Percentiles rank a stretch among this genome's conserved stretches.
These are phyloP conservation scores for Salvelinus sp. DNA, from an alignment of 2,113 vertebrate genomes.

Conservation along the genomic window DNA sequence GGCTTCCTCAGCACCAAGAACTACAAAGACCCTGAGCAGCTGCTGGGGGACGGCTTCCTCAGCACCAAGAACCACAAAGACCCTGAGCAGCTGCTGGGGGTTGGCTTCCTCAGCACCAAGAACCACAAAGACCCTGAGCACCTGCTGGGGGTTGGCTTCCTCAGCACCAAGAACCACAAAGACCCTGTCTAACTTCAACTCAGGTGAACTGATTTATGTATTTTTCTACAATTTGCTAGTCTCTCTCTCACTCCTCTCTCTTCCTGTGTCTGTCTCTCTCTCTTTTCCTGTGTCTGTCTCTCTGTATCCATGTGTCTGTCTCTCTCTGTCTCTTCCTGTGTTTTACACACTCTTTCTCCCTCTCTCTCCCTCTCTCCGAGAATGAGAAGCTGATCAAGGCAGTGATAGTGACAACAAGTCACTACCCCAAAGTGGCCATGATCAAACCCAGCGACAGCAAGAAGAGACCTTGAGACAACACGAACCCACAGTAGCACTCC, in stretches of 20 bases:
- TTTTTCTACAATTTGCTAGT: not conserved
- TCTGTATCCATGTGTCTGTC: not conserved
- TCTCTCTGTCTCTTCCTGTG: not conserved
- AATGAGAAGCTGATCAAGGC: slow-evolving; percentile 98
- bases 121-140: too few relatives aligned
- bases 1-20: too few relatives aligned
- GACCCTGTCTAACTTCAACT: slow-evolving; percentile 89
- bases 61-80: too few relatives aligned
- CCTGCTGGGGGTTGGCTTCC: too few relatives aligned
- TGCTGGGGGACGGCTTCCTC: too few relatives aligned
- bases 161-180: too few relatives aligned
- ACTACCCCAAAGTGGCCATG: slow-evolving; percentile 97
- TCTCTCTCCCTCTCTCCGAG: too few relatives aligned
- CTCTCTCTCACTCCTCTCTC: not conserved
- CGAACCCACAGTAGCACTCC: too few relatives aligned
- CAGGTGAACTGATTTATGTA: slow-evolving; percentile 71
- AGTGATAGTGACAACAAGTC: slow-evolving; percentile 95
- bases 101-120: too few relatives aligned
- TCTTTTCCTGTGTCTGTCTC: not conserved
- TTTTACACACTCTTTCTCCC: not conserved
- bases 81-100: too few relatives aligned
- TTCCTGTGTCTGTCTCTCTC: not conserved
- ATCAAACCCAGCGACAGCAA: slow-evolving; percentile 86
- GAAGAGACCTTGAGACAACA: slow-evolving; percentile 87
- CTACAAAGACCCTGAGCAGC: too few relatives aligned